Conservation (phyloP, 1,140 invertebrate genomes). For the Rhopalosiphum maidis region DNA sequence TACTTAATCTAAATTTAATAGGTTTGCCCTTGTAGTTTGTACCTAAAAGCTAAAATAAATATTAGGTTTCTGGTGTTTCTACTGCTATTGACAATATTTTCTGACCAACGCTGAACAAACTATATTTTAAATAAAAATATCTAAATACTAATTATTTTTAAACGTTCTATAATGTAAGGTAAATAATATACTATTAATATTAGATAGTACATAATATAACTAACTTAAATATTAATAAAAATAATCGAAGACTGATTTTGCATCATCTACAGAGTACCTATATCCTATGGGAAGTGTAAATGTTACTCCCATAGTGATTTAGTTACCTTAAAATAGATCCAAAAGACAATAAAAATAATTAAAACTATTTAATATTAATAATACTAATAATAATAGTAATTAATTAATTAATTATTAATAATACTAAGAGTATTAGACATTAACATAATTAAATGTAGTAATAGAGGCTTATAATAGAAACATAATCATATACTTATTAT, state of each 20-base stretch:
- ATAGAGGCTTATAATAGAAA: background rate
- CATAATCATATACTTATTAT: background rate
- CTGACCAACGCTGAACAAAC: background rate
- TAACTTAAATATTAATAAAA: background rate
- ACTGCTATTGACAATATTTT: background rate
- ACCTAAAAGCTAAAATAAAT: background rate
- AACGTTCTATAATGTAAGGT: background rate
- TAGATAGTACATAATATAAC: background rate
- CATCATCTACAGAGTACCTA: conserved; percentile 44
- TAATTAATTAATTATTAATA: too few species aligned
- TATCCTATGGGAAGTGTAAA: conserved; percentile 38
- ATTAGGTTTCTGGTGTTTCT: background rate
- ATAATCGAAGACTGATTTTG: background rate
- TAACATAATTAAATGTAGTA: background rate
- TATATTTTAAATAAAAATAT: background rate
- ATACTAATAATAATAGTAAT: too few species aligned
- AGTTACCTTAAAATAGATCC: conserved; percentile 55
- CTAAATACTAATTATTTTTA: too few species aligned
- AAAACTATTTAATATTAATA: too few species aligned
- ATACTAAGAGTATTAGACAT: too few species aligned
- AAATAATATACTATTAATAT: background rate
- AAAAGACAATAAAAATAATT: conserved; percentile 13
- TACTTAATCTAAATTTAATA: background rate
- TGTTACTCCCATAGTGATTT: conserved; percentile 49
- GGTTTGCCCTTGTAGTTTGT: conserved; percentile 14